Evolutionary conservation across 2,888 invertebrate species (phyloP).

Genomic region (Synergus laeviventris): DNA sequence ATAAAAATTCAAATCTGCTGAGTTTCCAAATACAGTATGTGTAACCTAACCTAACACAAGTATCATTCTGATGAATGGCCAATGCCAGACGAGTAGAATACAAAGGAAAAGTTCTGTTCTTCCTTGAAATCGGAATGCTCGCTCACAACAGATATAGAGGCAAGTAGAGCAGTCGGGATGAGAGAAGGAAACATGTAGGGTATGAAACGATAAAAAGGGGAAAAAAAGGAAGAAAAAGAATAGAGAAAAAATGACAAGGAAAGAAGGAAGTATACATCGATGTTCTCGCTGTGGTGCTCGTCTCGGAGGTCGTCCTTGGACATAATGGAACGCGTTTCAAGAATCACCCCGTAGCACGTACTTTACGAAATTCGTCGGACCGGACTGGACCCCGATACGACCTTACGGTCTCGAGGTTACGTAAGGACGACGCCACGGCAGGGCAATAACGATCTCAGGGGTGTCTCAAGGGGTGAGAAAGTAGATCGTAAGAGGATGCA

Average conservation of each 20-base stretch:
- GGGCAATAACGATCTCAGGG: conserved; percentile 53
- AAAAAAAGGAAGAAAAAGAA: neutral
- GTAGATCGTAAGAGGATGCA: conserved; percentile 42
- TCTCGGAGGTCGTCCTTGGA: conserved; percentile 47
- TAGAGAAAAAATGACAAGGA: neutral
- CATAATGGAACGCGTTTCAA: conserved; percentile 58
- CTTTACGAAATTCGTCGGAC: conserved; percentile 51
- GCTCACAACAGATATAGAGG: neutral
- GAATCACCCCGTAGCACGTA: conserved; percentile 55
- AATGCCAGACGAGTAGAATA: conserved; percentile 3
- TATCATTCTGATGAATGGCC: neutral
- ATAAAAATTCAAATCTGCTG: neutral
- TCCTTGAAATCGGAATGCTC: neutral
- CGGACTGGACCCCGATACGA: conserved; percentile 55
- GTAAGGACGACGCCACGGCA: conserved; percentile 53
- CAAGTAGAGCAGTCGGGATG: neutral
- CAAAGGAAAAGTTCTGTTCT: conserved; percentile 9
- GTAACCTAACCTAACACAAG: neutral
- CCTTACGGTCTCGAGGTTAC: conserved; percentile 53
- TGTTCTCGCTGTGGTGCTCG: conserved; percentile 49
- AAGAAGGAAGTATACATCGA: conserved; percentile 49
- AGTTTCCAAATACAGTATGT: neutral
- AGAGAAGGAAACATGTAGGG: neutral
- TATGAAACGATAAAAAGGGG: neutral
- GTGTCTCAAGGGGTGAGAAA: conserved; percentile 53